Evolutionary conservation across 2,888 invertebrate species (phyloP).

Genomic region (Lycocerus yunnanus): DNA sequence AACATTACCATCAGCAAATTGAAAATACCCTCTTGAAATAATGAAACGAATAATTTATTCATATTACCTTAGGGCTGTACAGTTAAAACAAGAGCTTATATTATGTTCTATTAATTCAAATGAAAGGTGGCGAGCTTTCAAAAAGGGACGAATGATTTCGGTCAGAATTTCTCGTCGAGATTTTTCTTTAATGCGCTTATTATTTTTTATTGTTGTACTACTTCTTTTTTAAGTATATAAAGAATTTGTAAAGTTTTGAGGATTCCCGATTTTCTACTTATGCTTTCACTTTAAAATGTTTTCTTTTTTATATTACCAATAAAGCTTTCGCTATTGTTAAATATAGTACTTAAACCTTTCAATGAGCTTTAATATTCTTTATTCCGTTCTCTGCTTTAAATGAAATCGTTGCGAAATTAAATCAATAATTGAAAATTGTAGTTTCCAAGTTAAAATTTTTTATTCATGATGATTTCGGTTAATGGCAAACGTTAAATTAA

Average conservation of each 20-base stretch:
- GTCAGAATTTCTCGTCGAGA: neutral
- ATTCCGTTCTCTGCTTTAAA: neutral
- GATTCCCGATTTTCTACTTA: neutral
- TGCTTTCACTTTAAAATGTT: neutral
- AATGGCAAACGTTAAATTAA: neutral
- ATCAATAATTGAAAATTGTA: neutral
- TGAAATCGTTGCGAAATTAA: neutral
- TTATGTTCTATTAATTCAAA: neutral
- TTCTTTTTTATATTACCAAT: neutral
- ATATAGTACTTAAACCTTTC: neutral
- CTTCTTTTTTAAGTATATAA: neutral
- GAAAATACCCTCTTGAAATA: neutral
- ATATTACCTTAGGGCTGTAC: neutral
- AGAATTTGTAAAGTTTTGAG: neutral
- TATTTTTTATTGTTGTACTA: no score
- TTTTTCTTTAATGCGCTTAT: neutral
- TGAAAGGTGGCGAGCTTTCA: neutral
- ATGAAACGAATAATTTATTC: neutral
- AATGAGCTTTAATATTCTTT: no score
- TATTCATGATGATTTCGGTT: neutral
- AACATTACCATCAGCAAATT: neutral
- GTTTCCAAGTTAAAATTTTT: neutral
- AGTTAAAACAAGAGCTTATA: neutral
- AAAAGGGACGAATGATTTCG: neutral
- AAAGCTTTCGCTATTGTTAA: neutral